phyloP scores from a whole-genome alignment of 2,113 vertebrate genomes.

The Tragelaphus imberbis region DNA sequence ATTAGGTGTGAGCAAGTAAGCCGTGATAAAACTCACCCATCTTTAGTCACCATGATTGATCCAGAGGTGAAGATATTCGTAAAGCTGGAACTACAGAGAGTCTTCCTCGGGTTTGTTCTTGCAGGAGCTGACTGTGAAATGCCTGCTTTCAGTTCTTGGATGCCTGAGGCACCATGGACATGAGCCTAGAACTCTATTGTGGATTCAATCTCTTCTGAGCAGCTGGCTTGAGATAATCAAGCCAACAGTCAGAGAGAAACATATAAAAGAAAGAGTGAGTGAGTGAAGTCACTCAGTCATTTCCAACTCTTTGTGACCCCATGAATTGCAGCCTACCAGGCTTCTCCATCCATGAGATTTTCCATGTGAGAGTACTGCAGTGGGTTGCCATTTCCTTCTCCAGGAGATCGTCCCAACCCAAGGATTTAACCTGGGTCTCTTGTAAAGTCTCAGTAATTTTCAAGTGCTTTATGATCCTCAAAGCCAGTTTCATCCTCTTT shows the following conservation, averaged over 20 bases:
- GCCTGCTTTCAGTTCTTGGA: background rate
- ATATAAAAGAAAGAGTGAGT: background rate
- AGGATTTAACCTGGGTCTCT: background rate
- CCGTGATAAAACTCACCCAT: background rate
- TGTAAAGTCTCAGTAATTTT: background rate
- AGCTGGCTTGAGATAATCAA: constrained; percentile 33
- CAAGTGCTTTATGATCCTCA: background rate
- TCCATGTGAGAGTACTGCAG: background rate
- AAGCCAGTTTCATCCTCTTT: background rate
- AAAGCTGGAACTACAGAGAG: background rate
- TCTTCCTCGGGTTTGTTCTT: background rate
- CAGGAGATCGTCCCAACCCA: background rate
- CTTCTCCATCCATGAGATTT: background rate
- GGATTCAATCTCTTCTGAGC: background rate
- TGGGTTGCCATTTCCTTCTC: background rate
- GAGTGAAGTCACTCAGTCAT: background rate
- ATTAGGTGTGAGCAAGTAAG: background rate
- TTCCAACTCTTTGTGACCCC: background rate
- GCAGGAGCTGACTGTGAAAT: background rate
- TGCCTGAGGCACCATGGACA: background rate
- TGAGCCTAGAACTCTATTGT: background rate
- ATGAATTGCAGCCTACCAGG: background rate
- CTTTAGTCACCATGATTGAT: background rate
- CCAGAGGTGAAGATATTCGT: background rate
- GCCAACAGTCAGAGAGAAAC: background rate